Percentiles rank a stretch among this genome's conserved stretches.
Conservation (phyloP, 2,797 vertebrate species). For the Loris lydekkerianus region DNA sequence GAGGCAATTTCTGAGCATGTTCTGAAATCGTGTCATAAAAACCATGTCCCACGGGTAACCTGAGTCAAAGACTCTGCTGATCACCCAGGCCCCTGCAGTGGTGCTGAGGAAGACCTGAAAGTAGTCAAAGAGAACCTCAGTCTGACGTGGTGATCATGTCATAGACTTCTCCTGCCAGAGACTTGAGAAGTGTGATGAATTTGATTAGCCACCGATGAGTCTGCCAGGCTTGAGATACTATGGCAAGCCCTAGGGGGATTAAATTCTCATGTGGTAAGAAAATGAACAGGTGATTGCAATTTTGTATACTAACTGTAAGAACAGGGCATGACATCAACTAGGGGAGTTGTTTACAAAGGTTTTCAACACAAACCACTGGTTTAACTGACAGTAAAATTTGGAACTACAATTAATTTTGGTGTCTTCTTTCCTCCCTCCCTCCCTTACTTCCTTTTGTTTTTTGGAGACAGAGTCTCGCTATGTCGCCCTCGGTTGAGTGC, state of each 20-base stretch:
- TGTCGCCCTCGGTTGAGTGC: too few species aligned
- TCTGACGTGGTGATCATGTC: background rate
- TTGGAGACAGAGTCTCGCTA: too few species aligned
- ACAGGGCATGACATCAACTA: background rate
- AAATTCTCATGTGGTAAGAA: background rate
- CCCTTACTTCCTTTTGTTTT: too few species aligned
- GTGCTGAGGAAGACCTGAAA: slow-evolving; percentile 94
- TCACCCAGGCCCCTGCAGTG: slow-evolving; percentile 91
- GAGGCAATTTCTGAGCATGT: slow-evolving; percentile 84
- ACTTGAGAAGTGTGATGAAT: background rate
- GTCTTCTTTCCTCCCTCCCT: background rate
- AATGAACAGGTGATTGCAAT: background rate
- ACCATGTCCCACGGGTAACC: slow-evolving; percentile 93
- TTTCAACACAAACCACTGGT: background rate
- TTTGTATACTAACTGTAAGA: background rate
- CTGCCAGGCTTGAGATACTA: background rate
- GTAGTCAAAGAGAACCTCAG: background rate
- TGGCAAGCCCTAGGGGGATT: background rate
- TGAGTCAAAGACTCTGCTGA: slow-evolving; percentile 87
- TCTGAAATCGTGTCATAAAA: slow-evolving; percentile 85
- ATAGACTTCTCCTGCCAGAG: background rate
- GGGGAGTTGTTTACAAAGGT: background rate
- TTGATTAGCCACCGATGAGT: background rate
- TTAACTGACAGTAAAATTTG: slow-evolving; percentile 10
- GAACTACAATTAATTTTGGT: background rate